Evolutionary conservation across 2,113 vertebrate genomes (phyloP), one percentile per base, ranked within the genome.

Genomic region (Clarias batrachus): DNA sequence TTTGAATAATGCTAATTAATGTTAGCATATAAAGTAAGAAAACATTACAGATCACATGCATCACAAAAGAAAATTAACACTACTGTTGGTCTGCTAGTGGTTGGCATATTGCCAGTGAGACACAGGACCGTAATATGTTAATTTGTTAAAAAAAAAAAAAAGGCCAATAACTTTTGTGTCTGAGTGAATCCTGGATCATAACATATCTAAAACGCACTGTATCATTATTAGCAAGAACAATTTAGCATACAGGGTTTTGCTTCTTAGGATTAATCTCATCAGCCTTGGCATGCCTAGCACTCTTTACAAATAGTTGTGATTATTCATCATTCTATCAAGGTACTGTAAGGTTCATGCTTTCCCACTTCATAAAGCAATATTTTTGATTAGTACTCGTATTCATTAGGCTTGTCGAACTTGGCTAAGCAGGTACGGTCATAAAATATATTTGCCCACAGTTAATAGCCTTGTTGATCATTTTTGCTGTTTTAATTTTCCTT

Each of bases 1-100:
- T 33, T 33, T 33, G 30, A 33, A 33, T 33, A 81, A 68, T 89
- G 82, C 65, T 87, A 76, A 89, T 85, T 86, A 81, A 76, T 82
- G 62, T 71, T 85, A 89, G 83, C 83, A 83, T 62, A 89, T 86
- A 80, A 89, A 89, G 87, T 71, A 82, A 87, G 13, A 82, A 41
- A 84, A 73, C 48, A 87, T 74, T 48, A 65, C 62, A 59, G 57
- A 41, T 11, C 62, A 83, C 56, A 79, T 48, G 48, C 60, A 87
- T 81, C 87, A 80, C 60, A 66, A 71, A 82, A 71, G n/a, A 6
- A 70, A 87, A 87, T 87, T 56, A 78, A 82, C 82, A 85, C 33
- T 68, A 54, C 73, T 63, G n/a, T 41, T 56, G 37, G 73, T 70
- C 54, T 70, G 83, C 17, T 81, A 82, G n/a, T 87, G 70, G 54